phyloP scores from a whole-genome alignment of 2,113 vertebrate species.

The Azemiops feae region DNA sequence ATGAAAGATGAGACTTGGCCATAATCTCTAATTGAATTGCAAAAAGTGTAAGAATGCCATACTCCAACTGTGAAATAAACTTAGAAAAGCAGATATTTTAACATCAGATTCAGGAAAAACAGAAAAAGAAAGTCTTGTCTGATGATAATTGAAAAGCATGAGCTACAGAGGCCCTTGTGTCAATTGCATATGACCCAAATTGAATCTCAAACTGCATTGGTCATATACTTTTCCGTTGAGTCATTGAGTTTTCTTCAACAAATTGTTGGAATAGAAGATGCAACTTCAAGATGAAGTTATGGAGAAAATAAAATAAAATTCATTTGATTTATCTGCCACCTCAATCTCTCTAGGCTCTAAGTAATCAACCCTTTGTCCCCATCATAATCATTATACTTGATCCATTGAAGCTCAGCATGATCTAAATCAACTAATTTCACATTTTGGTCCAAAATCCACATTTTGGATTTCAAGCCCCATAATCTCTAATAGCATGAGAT shows the following conservation, averaged over 20 bases:
- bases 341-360: not conserved
- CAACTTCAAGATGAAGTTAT: not conserved
- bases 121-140: not conserved
- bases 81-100: not conserved
- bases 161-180: conserved; percentile 18
- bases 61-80: not conserved
- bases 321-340: not conserved
- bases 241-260: not conserved
- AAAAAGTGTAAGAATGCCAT: not conserved
- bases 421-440: not conserved
- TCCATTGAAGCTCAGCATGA: not conserved
- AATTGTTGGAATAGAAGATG: not conserved
- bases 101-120: not conserved
- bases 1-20: not conserved
- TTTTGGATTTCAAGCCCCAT: not conserved
- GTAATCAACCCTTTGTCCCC: not conserved
- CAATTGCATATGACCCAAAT: not conserved
- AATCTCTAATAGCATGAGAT: not conserved
- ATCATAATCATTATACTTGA: not conserved
- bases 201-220: too few species aligned
- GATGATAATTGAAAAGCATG: not conserved
- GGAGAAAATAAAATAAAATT: not conserved
- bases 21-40: too few species aligned
- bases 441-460: not conserved
- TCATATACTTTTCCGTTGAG: not conserved